These are phyloP conservation scores for Ennomos quercinarius DNA, from an alignment of 2,888 invertebrate genomes.

Conservation along the genomic window DNA sequence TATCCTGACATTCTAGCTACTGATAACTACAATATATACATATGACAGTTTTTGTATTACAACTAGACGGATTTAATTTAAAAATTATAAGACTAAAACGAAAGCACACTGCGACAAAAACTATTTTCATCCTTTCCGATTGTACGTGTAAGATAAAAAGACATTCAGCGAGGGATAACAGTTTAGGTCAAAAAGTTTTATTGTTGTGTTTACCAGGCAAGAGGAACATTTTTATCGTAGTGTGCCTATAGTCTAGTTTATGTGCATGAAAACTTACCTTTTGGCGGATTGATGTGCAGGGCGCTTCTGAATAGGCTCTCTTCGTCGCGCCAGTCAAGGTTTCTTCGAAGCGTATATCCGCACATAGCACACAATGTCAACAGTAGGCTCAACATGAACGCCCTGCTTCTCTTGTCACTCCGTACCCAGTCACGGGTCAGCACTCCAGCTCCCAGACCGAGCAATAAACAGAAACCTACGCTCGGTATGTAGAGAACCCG, in stretches of 20 bases:
- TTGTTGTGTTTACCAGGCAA: constrained; percentile 4
- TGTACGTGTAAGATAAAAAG: background rate
- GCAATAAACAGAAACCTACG: constrained; percentile 96
- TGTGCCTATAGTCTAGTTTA: background rate
- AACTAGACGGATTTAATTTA: background rate
- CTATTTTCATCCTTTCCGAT: background rate
- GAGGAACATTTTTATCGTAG: constrained; percentile 2
- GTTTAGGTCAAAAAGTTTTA: constrained; percentile 5
- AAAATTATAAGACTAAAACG: background rate
- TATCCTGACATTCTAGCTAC: too few species aligned
- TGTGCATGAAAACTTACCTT: constrained; percentile 89
- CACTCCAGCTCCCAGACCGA: constrained; percentile 89
- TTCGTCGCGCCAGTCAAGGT: constrained; percentile 96
- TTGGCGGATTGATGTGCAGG: constrained; percentile 97
- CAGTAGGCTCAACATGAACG: constrained; percentile 79
- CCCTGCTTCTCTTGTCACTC: constrained; percentile 69
- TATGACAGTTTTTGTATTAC: too few species aligned
- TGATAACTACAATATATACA: too few species aligned
- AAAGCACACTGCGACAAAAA: constrained; percentile 1
- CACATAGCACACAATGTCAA: constrained; percentile 89
- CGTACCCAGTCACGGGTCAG: constrained; percentile 76
- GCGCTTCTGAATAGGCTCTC: constrained; percentile 97
- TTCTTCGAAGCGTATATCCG: constrained; percentile 91
- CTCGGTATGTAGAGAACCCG: constrained; percentile 98
- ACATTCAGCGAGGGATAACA: constrained; percentile 11